These are phyloP conservation scores for Polyodon spathula DNA, from an alignment of 2,113 vertebrate species.

Conservation along the genomic window DNA sequence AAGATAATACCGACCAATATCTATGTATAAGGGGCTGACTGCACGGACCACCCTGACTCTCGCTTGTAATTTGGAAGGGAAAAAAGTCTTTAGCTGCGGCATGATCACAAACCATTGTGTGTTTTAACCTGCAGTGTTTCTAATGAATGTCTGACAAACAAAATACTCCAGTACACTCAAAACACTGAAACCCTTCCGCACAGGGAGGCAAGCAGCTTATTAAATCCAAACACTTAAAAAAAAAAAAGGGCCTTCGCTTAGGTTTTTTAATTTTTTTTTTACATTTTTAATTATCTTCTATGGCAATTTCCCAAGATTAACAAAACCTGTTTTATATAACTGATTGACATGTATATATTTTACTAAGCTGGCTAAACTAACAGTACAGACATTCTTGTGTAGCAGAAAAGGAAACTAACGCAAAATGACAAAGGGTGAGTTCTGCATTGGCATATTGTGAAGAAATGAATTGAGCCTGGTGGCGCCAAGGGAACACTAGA, in stretches of 20 bases:
- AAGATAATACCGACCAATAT: slow-evolving; percentile 63
- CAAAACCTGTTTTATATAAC: slow-evolving; percentile 10
- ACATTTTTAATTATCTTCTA: neutral
- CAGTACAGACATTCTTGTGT: slow-evolving; percentile 31
- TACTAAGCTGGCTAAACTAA: slow-evolving; percentile 49
- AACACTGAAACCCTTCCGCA: too few species aligned
- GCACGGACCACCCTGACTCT: slow-evolving; percentile 66
- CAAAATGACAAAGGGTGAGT: neutral
- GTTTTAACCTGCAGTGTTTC: slow-evolving; percentile 65
- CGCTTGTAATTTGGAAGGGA: slow-evolving; percentile 65
- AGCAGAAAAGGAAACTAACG: neutral
- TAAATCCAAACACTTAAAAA: neutral
- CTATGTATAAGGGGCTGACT: slow-evolving; percentile 43
- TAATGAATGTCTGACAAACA: slow-evolving; percentile 67
- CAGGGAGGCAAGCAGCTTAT: neutral
- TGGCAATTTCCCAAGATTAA: neutral
- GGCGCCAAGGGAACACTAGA: neutral
- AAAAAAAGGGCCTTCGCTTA: too few species aligned
- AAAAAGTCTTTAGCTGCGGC: slow-evolving; percentile 57
- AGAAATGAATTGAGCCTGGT: neutral
- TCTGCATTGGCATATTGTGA: neutral
- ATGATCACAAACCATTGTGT: slow-evolving; percentile 70
- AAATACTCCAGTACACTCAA: slow-evolving; percentile 57
- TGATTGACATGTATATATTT: slow-evolving; percentile 52
- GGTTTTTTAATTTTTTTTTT: neutral